phyloP scores from a whole-genome alignment of 2,797 vertebrate species.

The Myiotriccus ornatus region DNA sequence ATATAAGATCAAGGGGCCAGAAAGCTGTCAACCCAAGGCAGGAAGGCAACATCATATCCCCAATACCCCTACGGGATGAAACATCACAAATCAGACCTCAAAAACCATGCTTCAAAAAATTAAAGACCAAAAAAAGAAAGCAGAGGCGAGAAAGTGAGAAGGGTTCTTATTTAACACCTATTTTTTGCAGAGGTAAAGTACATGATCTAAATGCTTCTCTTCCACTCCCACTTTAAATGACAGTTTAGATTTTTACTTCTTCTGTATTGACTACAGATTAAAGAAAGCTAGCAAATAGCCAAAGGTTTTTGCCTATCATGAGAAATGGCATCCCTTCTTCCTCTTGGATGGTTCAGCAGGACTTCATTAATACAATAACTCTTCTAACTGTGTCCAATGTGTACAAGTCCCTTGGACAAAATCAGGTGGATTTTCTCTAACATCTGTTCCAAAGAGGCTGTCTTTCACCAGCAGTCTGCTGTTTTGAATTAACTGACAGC shows the following conservation, averaged over 20 bases:
- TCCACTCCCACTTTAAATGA: background rate
- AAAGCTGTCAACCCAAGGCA: background rate
- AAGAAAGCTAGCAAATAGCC: background rate
- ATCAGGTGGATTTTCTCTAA: background rate
- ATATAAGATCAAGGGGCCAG: background rate
- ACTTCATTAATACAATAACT: background rate
- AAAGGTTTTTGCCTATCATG: background rate
- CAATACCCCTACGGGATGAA: background rate
- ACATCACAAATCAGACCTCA: background rate
- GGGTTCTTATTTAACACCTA: background rate
- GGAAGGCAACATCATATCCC: background rate
- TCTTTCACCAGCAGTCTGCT: background rate
- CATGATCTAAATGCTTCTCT: background rate
- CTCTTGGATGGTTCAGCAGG: background rate
- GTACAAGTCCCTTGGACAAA: background rate
- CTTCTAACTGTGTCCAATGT: background rate
- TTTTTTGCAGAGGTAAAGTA: background rate
- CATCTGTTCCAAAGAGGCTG: background rate
- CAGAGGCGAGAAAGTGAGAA: background rate
- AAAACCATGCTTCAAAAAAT: background rate
- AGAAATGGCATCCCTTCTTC: background rate
- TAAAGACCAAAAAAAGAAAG: background rate
- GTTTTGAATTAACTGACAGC: constrained; percentile 13
- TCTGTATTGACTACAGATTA: background rate
- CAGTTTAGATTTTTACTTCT: background rate